These are phyloP conservation scores for Eudasyphora cyanicolor DNA, from an alignment of 2,888 invertebrate genomes.

Conservation along the genomic window DNA sequence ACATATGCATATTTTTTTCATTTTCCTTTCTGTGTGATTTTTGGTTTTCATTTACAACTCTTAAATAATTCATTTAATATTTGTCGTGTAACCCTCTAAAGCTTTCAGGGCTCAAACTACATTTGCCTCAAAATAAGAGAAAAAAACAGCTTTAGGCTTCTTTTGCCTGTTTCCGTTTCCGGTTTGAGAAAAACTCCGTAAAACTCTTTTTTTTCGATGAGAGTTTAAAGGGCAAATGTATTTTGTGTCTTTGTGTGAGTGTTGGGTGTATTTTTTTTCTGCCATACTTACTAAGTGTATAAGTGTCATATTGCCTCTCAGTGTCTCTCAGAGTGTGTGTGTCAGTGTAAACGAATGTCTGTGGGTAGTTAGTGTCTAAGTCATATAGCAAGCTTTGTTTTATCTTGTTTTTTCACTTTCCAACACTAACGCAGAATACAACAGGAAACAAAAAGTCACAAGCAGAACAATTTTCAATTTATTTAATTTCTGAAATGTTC, in stretches of 20 bases:
- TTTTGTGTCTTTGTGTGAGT: neutral
- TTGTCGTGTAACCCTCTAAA: neutral
- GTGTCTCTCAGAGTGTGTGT: conserved; percentile 33
- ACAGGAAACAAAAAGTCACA: neutral
- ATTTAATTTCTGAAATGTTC: conserved; percentile 25
- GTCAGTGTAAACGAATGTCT: neutral
- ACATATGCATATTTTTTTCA: neutral
- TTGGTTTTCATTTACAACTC: too few species aligned
- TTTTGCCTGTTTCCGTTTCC: conserved; percentile 18
- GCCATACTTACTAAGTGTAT: neutral
- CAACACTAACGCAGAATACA: neutral
- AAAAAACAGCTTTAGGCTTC: neutral
- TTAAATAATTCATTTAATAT: conserved; percentile 36
- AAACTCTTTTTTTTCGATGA: too few species aligned
- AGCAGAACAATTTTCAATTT: neutral
- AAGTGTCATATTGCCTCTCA: conserved; percentile 4
- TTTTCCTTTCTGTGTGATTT: conserved; percentile 2
- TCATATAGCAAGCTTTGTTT: neutral
- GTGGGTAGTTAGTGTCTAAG: neutral
- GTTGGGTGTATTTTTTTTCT: neutral
- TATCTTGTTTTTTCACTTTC: neutral
- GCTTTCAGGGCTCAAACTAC: too few species aligned
- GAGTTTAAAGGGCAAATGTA: neutral
- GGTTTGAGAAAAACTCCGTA: neutral
- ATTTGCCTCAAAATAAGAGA: too few species aligned